Base-by-base conservation (phyloP, 2,797 vertebrate genomes). In the Paratrypauchen microcephalus region DNA sequence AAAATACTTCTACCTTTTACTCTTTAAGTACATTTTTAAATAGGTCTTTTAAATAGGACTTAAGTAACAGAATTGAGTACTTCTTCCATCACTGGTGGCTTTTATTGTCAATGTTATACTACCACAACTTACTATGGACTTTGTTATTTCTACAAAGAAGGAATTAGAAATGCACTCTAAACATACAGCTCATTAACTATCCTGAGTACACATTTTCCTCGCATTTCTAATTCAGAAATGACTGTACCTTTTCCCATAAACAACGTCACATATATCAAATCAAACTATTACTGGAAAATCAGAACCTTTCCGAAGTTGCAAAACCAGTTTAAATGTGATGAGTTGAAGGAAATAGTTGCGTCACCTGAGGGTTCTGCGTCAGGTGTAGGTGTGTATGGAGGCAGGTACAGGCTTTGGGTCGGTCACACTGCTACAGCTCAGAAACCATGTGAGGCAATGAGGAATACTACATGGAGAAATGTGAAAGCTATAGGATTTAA, bases 371-470 rank as follows among this genome's bases (percentile, higher is more conserved):
- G 68, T 21, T 59, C 68, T 30, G 18, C 19, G 56, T 85, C 83
- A 85, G 78, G 71, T 82, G 59, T 79, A 67, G 83, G 89, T 79
- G 86, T 88, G 88, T 81, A 48, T 67, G 82, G 71, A 76, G 84
- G 86, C 87, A 65, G 83, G 83, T 85, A 76, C 2, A 18, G 71
- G 68, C 69, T 70, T 45, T 69, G 81, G 85, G 82, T 65, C 73
- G 58, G 70, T 69, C 70, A 72, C 55, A 45, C 65, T 65, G 50
- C 55, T 54, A 47, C 21, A 24, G 48, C 68, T 65, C 30, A 45
- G 66, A 76, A 79, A 56, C 54, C 24, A 56, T 30, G 72, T 48
- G 50, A 73, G 52, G 21, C 45, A 48, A 52, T 61, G 68, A 19
- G 66, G 71, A 70, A 77, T 76, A 68, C 78, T 59, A 71, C 62